Conservation (phyloP, 2,797 vertebrate species). For the Yasuhikotakia modesta region DNA sequence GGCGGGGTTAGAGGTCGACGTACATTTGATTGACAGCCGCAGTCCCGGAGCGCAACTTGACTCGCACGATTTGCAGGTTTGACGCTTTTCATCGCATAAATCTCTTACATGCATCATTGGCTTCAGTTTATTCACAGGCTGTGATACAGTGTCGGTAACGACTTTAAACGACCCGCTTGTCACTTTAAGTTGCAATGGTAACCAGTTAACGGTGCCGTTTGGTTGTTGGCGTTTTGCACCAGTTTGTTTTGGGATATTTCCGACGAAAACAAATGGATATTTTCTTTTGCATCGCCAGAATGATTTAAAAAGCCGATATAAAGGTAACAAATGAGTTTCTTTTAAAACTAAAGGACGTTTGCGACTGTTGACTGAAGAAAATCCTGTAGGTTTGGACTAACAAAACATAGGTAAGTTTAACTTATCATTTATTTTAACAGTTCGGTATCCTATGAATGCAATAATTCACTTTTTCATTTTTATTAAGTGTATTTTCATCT, state of each 20-base stretch:
- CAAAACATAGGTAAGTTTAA: conserved; percentile 19
- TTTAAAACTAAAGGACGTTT: conserved; percentile 15
- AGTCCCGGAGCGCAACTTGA: conserved; percentile 70
- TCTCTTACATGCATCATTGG: conserved; percentile 2
- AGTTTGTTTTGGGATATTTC: neutral
- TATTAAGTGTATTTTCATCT: too few relatives aligned
- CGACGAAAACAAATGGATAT: conserved; percentile 16
- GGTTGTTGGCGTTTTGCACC: neutral
- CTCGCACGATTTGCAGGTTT: conserved; percentile 39
- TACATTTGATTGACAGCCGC: conserved; percentile 50
- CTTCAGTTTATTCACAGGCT: neutral
- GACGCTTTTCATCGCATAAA: conserved; percentile 28
- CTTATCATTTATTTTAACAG: neutral
- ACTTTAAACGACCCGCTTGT: neutral
- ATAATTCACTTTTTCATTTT: neutral
- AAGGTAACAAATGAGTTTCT: neutral
- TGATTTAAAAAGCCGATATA: neutral
- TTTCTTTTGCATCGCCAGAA: too few relatives aligned
- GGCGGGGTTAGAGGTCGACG: conserved; percentile 26
- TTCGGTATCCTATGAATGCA: neutral
- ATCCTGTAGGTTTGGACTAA: conserved; percentile 18
- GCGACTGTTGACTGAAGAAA: neutral
- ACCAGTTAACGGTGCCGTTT: neutral
- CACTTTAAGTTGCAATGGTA: conserved; percentile 2
- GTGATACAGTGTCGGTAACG: neutral